These are phyloP conservation scores for Rhopilema esculentum DNA, from an alignment of 30 jellyfish, hydroid and myxozoan species.

Conservation along the genomic window DNA sequence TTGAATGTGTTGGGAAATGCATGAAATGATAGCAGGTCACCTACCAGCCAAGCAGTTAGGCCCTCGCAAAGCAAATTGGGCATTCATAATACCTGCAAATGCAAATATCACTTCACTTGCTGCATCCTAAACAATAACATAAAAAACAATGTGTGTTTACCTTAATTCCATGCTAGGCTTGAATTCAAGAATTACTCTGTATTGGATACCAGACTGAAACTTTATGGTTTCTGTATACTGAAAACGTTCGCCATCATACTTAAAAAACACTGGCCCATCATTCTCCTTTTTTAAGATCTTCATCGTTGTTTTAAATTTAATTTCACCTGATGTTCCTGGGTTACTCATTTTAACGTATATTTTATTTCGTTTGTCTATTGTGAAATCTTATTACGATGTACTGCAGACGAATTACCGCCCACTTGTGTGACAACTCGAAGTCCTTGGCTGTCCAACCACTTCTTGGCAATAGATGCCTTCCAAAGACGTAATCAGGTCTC, in stretches of 20 bases:
- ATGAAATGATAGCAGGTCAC: constrained; percentile 8
- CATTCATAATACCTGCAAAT: not conserved
- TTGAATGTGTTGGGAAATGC: not conserved
- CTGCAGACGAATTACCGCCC: not conserved
- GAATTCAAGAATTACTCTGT: constrained; percentile 80
- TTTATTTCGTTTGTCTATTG: not conserved
- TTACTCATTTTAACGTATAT: constrained; percentile 23
- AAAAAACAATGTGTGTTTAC: not conserved
- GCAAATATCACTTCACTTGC: not conserved
- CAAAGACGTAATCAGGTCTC: not conserved
- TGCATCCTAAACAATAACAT: not conserved
- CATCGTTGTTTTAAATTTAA: constrained; percentile 72
- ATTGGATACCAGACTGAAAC: constrained; percentile 67
- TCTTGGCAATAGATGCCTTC: not conserved
- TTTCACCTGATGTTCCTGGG: constrained; percentile 82
- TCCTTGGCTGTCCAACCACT: not conserved
- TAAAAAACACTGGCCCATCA: constrained; percentile 80
- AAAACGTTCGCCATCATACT: constrained; percentile 96
- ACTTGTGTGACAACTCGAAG: not conserved
- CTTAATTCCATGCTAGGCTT: constrained; percentile 86
- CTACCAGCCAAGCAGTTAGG: constrained; percentile 6
- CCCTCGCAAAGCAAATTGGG: not conserved
- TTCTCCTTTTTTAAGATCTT: constrained; percentile 66
- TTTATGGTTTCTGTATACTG: constrained; percentile 75
- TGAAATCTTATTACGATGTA: not conserved